phyloP scores from a whole-genome alignment of 2,113 vertebrate species.

The Lepus americanus region DNA sequence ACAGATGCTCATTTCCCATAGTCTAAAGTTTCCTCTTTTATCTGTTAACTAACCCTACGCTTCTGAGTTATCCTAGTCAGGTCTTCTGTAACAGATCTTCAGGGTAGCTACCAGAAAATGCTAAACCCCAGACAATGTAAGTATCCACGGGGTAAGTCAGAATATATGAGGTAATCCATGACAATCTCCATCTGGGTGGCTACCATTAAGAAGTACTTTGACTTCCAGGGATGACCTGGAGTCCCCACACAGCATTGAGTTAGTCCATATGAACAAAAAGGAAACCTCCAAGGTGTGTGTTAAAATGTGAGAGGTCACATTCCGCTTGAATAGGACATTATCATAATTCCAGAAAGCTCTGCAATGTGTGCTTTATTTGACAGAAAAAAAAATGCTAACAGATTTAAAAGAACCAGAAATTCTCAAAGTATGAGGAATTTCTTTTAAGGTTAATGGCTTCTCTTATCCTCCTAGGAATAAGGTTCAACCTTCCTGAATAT shows the following conservation, averaged over 20 bases:
- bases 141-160: neutral
- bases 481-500: neutral
- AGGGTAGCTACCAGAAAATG: neutral
- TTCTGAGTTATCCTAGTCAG: neutral
- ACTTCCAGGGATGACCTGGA: neutral
- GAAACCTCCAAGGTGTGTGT: neutral
- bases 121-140: neutral
- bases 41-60: neutral
- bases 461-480: neutral
- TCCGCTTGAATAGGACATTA: no score
- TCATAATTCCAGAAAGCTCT: neutral
- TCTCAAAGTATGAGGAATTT: neutral
- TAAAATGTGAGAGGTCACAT: neutral
- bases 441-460: neutral
- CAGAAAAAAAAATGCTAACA: neutral
- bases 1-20: neutral
- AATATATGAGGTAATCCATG: neutral
- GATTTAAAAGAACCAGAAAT: neutral
- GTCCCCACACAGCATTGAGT: neutral
- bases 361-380: neutral
- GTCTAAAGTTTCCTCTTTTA: neutral
- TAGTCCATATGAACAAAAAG: neutral
- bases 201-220: neutral
- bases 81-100: neutral
- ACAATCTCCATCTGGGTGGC: neutral